Evolutionary conservation across 1,140 invertebrate species (phyloP), one percentile per base, ranked within the genome.

Genomic region (Drosophila albomicans): DNA sequence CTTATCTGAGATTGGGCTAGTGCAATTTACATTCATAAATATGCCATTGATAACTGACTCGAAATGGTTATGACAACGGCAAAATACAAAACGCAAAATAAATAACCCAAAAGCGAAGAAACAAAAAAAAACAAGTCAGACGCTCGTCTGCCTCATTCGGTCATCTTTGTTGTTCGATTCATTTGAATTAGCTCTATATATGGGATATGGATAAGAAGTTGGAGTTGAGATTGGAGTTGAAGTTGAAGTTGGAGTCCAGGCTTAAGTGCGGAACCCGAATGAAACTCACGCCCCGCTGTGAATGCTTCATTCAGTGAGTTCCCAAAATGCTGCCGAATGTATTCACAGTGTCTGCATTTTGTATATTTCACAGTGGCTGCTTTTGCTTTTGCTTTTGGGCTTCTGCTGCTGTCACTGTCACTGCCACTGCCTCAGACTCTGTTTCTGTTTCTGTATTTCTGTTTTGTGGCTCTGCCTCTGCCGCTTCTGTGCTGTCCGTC

Each of bases 181-280:
- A 85, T 86, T 86, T 87, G 80, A 79, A 87, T 86, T 87, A 72
- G 79, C 79, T 59, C 69, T 68, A 86, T 81, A 81, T 68, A 79
- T 25, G 20, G 35, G 3, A 8, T 10, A 8, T 10, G 35, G 35
- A 74, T 62, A 57, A 25, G 20, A 49, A 48, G 45, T 28, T 58
- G 7, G n/a, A 49, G 13, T 51, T 43, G 35, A 10, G 45, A 28
- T 10, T 45, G 16, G 16, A 13, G 6, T 10, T 32, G 41, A 38
- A 48, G 45, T 20, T 58, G 7, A 1, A 49, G 11, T 13, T 56
- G 38, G 7, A 25, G 11, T 41, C 15, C n/a, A 16, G 46, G 25
- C 16, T 46, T 38, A 38, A 38, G 35, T 38, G 35, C 35, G 20
- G 25, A 15, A 5, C 20, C 25, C 46, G n/a, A 48, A 20, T 28